Evolutionary conservation across 2,113 vertebrate species (phyloP).

Genomic region (Nannobrachium achirus): DNA sequence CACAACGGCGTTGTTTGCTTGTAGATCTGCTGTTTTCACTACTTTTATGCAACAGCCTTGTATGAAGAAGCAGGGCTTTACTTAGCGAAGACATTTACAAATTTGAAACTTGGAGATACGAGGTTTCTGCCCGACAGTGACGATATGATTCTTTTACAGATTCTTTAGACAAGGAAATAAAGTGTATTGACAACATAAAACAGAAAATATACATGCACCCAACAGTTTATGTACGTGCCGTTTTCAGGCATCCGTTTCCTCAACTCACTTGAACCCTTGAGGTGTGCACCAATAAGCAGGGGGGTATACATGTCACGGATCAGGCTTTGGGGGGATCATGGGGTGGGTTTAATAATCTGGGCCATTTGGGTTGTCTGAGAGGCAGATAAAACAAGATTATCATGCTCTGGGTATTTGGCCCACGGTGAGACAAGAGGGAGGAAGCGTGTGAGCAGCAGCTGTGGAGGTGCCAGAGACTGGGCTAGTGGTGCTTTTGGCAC

Average conservation of each 20-base stretch:
- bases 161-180: slow-evolving; percentile 7
- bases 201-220: neutral
- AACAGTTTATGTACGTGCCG: slow-evolving; percentile 43
- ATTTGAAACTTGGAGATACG: too few species aligned
- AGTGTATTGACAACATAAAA: slow-evolving; percentile 23
- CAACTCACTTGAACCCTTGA: slow-evolving; percentile 74
- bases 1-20: too few species aligned
- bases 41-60: too few species aligned
- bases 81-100: too few species aligned
- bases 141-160: neutral
- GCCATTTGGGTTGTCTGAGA: slow-evolving; percentile 78
- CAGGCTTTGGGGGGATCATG: slow-evolving; percentile 58
- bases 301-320: slow-evolving; percentile 70
- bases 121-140: too few species aligned
- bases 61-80: too few species aligned
- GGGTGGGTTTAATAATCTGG: slow-evolving; percentile 76
- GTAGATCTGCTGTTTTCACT: too few species aligned
- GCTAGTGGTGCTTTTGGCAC: slow-evolving; percentile 73
- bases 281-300: slow-evolving; percentile 68
- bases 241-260: slow-evolving; percentile 66
- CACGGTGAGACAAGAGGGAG: slow-evolving; percentile 60
- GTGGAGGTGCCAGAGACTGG: slow-evolving; percentile 75
- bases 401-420: slow-evolving; percentile 55
- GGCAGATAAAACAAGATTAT: slow-evolving; percentile 77
- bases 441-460: slow-evolving; percentile 69